Evolutionary conservation across 1,140 invertebrate species (phyloP).

Genomic region (Monomorium pharaonis): DNA sequence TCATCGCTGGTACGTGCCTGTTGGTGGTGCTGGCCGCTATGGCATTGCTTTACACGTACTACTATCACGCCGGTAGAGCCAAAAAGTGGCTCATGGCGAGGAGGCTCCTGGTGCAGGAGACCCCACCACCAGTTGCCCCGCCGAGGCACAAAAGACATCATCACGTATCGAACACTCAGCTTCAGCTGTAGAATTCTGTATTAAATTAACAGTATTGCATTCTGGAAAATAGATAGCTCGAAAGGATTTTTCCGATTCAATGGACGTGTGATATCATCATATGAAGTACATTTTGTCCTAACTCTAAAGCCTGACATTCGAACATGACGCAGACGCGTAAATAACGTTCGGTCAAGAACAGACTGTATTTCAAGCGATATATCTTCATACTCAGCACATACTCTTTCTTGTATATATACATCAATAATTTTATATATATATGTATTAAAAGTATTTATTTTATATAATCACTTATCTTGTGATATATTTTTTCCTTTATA

Average conservation of each 20-base stretch:
- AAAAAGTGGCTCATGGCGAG: conserved; percentile 83
- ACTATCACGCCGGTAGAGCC: conserved; percentile 83
- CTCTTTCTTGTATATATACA: conserved; percentile 63
- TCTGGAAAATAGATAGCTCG: background rate
- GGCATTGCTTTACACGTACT: conserved; percentile 83
- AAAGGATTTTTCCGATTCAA: background rate
- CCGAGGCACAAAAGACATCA: conserved; percentile 84
- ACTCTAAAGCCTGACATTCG: background rate
- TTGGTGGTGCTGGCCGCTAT: conserved; percentile 83
- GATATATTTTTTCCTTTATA: conserved; percentile 11
- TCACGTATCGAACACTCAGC: conserved; percentile 68
- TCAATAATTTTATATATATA: conserved; percentile 53
- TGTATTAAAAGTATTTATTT: conserved; percentile 79
- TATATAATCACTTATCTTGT: conserved; percentile 61
- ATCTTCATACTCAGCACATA: conserved; percentile 31
- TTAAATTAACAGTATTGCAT: conserved; percentile 12
- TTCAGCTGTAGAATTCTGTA: conserved; percentile 74
- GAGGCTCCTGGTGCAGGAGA: conserved; percentile 74
- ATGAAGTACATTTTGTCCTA: background rate
- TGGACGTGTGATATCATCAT: conserved; percentile 3
- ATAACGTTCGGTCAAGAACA: background rate
- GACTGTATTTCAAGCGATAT: background rate
- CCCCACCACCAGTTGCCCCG: conserved; percentile 82
- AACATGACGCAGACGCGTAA: background rate
- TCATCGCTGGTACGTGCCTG: conserved; percentile 83